Evolutionary conservation across 2,797 vertebrate genomes (phyloP).

Genomic region (Uromys caudimaculatus): DNA sequence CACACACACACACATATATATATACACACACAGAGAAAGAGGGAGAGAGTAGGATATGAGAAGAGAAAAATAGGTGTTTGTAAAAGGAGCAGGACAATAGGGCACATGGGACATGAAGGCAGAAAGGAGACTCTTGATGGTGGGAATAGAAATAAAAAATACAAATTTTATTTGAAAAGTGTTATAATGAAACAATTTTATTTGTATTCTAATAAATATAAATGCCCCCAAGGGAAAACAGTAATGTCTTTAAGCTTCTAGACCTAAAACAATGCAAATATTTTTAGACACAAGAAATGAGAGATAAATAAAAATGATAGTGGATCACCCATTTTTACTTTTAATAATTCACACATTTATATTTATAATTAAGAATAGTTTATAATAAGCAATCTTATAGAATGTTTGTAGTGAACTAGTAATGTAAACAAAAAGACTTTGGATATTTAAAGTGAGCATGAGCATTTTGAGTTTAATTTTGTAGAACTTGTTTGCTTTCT

Average conservation of each 20-base stretch:
- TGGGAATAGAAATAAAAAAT: background rate
- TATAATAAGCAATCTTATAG: background rate
- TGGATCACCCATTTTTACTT: slow-evolving; percentile 21
- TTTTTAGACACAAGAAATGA: slow-evolving; percentile 12
- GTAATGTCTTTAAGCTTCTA: background rate
- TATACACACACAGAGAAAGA: no score
- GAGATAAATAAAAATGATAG: slow-evolving; percentile 35
- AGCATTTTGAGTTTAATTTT: slow-evolving; percentile 58
- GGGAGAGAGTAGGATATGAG: background rate
- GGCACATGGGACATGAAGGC: background rate
- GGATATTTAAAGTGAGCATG: background rate
- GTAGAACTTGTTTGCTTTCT: slow-evolving; percentile 47
- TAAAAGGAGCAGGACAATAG: background rate
- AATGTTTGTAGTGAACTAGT: background rate
- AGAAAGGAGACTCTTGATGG: background rate
- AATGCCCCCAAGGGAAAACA: background rate
- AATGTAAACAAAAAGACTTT: background rate
- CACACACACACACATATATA: background rate
- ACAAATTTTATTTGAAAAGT: background rate
- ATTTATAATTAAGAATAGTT: slow-evolving; percentile 38
- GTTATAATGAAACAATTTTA: background rate
- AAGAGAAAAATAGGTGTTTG: background rate
- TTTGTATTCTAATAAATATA: background rate
- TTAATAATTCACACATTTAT: slow-evolving; percentile 26
- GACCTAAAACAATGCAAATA: slow-evolving; percentile 41